Conservation (phyloP, 2,888 invertebrate genomes). For the Cephus pygmeus region DNA sequence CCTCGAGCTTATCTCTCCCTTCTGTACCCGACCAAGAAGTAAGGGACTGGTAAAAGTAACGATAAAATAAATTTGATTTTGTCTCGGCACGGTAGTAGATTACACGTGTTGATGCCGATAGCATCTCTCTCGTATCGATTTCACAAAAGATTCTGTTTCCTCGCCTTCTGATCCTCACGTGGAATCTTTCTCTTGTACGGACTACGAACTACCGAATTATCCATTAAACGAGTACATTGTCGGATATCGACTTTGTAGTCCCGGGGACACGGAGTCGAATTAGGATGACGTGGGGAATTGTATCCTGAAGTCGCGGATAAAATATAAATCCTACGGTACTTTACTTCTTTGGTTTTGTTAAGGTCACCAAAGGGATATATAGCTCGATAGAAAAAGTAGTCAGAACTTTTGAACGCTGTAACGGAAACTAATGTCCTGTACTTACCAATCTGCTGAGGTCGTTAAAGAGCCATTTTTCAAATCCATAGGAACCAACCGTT, state of each 20-base stretch:
- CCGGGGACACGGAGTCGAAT: background rate
- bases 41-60: conserved; percentile 42
- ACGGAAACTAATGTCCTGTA: background rate
- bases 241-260: background rate
- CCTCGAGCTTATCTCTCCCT: background rate
- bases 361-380: background rate
- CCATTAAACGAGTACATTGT: background rate
- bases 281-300: background rate
- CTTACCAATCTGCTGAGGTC: background rate
- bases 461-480: conserved; percentile 11
- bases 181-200: background rate
- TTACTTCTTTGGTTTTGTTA: background rate
- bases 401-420: background rate
- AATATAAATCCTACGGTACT: background rate
- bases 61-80: conserved; percentile 58
- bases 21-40: background rate
- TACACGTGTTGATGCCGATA: conserved; percentile 65
- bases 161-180: background rate
- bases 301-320: background rate
- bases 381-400: background rate
- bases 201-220: background rate
- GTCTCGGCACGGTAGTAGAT: conserved; percentile 60
- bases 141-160: conserved; percentile 51
- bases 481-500: background rate
- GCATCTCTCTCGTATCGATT: conserved; percentile 63